Evolutionary conservation across 2,888 invertebrate genomes (phyloP).

Genomic region (Tipula confusa): DNA sequence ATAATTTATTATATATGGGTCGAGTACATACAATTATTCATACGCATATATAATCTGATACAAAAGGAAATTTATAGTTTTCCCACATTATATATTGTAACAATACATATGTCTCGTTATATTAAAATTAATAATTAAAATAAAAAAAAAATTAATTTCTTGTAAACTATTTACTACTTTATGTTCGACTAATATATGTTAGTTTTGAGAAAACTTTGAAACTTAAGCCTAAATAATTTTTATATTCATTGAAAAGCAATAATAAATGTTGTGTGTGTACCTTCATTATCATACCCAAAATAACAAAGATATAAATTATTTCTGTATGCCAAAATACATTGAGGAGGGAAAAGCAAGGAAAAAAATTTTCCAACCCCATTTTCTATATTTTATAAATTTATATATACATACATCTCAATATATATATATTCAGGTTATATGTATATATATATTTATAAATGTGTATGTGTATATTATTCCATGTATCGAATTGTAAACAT

Average conservation of each 20-base stretch:
- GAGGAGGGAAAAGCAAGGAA: neutral
- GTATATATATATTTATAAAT: neutral
- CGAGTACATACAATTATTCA: neutral
- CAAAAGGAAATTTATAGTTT: neutral
- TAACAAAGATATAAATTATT: conserved; percentile 25
- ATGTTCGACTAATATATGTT: neutral
- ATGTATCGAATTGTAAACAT: conserved; percentile 29
- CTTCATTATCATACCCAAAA: conserved; percentile 25
- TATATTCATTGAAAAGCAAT: conserved; percentile 12
- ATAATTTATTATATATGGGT: neutral
- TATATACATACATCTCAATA: neutral
- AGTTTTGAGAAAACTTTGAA: neutral
- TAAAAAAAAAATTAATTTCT: neutral
- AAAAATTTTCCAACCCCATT: neutral
- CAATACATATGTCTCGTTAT: neutral
- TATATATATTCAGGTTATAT: neutral
- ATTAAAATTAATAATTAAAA: neutral
- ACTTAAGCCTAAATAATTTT: conserved; percentile 5
- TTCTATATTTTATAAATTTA: neutral
- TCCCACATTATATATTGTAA: neutral
- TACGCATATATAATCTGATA: neutral
- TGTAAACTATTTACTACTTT: neutral
- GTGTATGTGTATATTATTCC: neutral
- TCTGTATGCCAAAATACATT: neutral
- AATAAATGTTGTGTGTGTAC: neutral